phyloP scores from a whole-genome alignment of 2,888 invertebrate genomes.

The Cryptophagus acutangulus region DNA sequence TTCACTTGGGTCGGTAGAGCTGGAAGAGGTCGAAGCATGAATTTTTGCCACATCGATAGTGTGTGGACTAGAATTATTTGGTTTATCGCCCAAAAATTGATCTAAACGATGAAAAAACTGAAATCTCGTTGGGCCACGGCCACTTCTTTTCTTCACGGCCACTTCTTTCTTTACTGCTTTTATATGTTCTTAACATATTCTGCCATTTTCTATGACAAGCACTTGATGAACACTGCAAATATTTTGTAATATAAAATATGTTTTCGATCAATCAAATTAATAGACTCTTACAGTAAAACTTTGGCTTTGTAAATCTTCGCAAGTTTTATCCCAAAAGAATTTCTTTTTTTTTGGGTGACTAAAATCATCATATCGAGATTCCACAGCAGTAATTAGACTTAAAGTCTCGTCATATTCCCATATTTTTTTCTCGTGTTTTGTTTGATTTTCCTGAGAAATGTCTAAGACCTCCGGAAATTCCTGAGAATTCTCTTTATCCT shows the following conservation, averaged over 20 bases:
- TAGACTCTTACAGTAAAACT: background rate
- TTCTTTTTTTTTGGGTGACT: slow-evolving; percentile 1
- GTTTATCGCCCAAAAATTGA: slow-evolving; percentile 13
- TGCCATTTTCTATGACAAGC: slow-evolving; percentile 9
- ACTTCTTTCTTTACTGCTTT: slow-evolving; percentile 13
- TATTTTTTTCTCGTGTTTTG: too few species aligned
- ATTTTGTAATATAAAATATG: background rate
- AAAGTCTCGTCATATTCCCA: too few species aligned
- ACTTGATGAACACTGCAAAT: background rate
- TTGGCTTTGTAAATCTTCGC: background rate
- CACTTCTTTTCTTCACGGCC: slow-evolving; percentile 14
- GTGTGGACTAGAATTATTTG: slow-evolving; percentile 17
- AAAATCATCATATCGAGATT: background rate
- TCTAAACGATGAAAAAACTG: slow-evolving; percentile 13
- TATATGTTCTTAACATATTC: slow-evolving; percentile 9
- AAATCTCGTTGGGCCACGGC: slow-evolving; percentile 13
- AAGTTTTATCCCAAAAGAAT: background rate
- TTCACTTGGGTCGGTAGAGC: background rate
- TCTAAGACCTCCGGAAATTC: too few species aligned
- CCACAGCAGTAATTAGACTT: background rate
- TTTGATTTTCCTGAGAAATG: too few species aligned
- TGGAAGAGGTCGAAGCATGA: background rate
- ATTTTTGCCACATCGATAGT: slow-evolving; percentile 11
- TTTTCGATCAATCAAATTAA: background rate
- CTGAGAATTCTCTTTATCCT: too few species aligned